Percentiles rank a stretch among this genome's conserved stretches.
phyloP scores from a whole-genome alignment of 2,797 vertebrate species.

The Petrocephalus sullivani region DNA sequence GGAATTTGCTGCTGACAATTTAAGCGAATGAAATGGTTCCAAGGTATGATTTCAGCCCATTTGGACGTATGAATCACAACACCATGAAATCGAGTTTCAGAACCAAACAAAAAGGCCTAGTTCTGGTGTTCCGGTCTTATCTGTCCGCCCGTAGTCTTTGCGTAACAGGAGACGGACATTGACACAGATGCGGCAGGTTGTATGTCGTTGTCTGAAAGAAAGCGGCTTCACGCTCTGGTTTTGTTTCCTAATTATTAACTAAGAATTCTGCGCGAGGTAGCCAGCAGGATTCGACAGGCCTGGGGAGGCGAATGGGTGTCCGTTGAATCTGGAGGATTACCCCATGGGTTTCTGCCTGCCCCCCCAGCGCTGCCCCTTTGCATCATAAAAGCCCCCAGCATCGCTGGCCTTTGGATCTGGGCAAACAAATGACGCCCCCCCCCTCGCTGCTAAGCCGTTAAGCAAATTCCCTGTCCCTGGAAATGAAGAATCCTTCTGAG shows the following conservation, averaged over 20 bases:
- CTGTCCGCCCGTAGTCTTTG: background rate
- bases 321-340: slow-evolving; percentile 40
- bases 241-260: background rate
- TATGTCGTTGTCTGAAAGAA: background rate
- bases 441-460: slow-evolving; percentile 42
- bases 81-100: background rate
- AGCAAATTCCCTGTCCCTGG: slow-evolving; percentile 43
- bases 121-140: background rate
- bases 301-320: slow-evolving; percentile 36
- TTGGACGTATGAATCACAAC: background rate
- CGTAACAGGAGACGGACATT: background rate
- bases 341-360: slow-evolving; percentile 38
- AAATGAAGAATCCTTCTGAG: slow-evolving; percentile 40
- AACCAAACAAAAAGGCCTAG: background rate
- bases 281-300: slow-evolving; percentile 4
- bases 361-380: slow-evolving; percentile 43
- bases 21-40: slow-evolving; percentile 1
- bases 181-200: background rate
- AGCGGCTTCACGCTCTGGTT: background rate
- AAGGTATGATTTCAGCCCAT: background rate
- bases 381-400: slow-evolving; percentile 49
- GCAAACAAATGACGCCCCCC: slow-evolving; percentile 40
- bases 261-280: background rate
- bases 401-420: slow-evolving; percentile 26
- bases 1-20: slow-evolving; percentile 18